Evolutionary conservation across 2,113 vertebrate species (phyloP), one percentile per base, ranked within the genome.

Genomic region (Eidolon helvum): DNA sequence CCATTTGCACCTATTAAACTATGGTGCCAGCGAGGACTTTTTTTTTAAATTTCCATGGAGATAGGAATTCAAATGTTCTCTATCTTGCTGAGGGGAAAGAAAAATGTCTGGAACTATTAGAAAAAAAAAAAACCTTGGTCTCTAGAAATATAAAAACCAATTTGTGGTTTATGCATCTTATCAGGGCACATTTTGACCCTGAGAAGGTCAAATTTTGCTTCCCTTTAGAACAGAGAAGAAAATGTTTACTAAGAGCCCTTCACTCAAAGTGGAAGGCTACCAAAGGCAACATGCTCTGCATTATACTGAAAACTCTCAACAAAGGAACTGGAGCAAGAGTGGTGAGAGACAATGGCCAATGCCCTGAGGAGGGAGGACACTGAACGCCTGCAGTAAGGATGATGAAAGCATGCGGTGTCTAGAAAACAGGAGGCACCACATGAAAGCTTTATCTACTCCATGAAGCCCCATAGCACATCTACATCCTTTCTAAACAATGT

Each of bases 131-230:
- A 89, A 83, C 35, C 43, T 57, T 93, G 59, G 45, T 45, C 48
- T 93, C 63, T 12, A 79, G 87, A 95, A 91, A 53, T 43, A 72
- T 66, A 63, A 94, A 94, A 93, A 95, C 4, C n/a, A 57, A 69
- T 4, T 61, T 40, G 45, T 72, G 33, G 48, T 53, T 91, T 91
- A 59, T 84, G 57, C 59, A 87, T 89, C 82, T 89, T 33, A 61
- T 24, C 38, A 89, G 48, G n/a, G 43, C 16, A 90, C 45, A 69
- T 91, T 89, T 72, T 92, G 78, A 94, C 63, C 87, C 50, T 71
- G 35, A 77, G 33, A 85, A 95, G 45, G 48, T 69, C 57, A 90
- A 50, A 83, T 57, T 80, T 63, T 55, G 45, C 53, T 95, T 91
- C 48, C 35, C 75, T 77, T 72, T 65, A 40, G 71, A 89, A 93